phyloP scores from a whole-genome alignment of 2,888 invertebrate species.

The Athalia circularis region DNA sequence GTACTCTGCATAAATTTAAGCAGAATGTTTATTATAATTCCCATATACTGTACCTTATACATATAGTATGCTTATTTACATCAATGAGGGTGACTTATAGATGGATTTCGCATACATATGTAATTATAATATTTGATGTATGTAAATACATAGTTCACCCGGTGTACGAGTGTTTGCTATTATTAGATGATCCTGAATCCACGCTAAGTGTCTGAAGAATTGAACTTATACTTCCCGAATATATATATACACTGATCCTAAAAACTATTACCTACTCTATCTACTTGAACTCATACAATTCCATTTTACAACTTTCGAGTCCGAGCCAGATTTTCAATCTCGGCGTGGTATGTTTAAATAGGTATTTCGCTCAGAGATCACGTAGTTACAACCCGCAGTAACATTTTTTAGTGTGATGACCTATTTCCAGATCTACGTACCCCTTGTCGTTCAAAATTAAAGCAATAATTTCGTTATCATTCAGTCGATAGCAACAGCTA shows the following conservation, averaged over 20 bases:
- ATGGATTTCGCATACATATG: not conserved
- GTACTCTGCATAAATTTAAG: conserved; percentile 49
- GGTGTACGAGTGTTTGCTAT: conserved; percentile 21
- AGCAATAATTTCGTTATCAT: too few species aligned
- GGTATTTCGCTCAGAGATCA: not conserved
- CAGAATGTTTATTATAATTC: conserved; percentile 27
- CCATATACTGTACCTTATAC: not conserved
- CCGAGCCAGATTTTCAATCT: conserved; percentile 21
- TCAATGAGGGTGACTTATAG: not conserved
- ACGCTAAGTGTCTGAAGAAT: conserved; percentile 23
- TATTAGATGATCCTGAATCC: conserved; percentile 35
- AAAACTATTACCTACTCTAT: conserved; percentile 7
- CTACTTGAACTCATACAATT: conserved; percentile 7
- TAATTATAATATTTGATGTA: conserved; percentile 36
- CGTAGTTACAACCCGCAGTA: too few species aligned
- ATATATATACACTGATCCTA: not conserved
- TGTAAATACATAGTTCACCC: conserved; percentile 8
- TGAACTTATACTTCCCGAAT: conserved; percentile 2
- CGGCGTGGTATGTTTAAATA: not conserved
- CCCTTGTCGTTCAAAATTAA: too few species aligned
- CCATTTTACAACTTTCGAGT: conserved; percentile 27
- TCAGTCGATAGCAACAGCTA: too few species aligned
- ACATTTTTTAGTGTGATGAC: too few species aligned
- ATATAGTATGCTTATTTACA: not conserved
- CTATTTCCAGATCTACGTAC: too few species aligned